These are phyloP conservation scores for Phataginus tetradactyla DNA, from an alignment of 2,797 vertebrate species.

Conservation along the genomic window DNA sequence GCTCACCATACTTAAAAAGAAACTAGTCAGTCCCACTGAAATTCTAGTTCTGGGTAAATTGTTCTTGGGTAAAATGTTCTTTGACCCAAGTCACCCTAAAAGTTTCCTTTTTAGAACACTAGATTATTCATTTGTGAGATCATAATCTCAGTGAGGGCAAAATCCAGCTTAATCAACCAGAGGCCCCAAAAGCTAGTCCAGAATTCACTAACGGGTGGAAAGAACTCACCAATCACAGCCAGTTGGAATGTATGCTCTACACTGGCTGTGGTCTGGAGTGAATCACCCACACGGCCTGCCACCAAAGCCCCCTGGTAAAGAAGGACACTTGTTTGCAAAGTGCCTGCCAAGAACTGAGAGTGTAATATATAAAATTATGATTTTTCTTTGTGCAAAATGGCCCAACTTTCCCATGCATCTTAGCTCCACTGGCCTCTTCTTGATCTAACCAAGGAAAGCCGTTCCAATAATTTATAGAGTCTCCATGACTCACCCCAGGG, in stretches of 20 bases:
- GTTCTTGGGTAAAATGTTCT: not conserved
- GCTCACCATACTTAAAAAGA: too few relatives aligned
- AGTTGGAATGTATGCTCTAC: not conserved
- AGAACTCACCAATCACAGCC: not conserved
- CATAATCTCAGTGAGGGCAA: not conserved
- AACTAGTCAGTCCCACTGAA: too few relatives aligned
- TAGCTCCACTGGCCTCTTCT: not conserved
- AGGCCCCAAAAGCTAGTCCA: not conserved
- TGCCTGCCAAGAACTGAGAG: not conserved
- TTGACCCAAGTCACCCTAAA: not conserved
- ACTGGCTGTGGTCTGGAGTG: not conserved
- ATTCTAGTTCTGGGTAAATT: too few relatives aligned
- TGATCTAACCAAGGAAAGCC: not conserved
- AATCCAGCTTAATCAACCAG: not conserved
- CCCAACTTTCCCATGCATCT: not conserved
- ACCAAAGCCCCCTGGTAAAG: not conserved
- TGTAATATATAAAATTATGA: not conserved
- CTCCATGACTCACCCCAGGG: not conserved
- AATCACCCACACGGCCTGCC: not conserved
- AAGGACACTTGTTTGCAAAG: not conserved
- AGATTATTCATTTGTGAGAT: not conserved
- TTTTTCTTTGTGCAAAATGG: conserved; percentile 22
- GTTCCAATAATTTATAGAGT: not conserved
- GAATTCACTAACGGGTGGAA: not conserved
- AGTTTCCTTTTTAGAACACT: not conserved